These are phyloP conservation scores for Terebella lapidaria DNA, from an alignment of 2,888 invertebrate genomes.

Conservation along the genomic window DNA sequence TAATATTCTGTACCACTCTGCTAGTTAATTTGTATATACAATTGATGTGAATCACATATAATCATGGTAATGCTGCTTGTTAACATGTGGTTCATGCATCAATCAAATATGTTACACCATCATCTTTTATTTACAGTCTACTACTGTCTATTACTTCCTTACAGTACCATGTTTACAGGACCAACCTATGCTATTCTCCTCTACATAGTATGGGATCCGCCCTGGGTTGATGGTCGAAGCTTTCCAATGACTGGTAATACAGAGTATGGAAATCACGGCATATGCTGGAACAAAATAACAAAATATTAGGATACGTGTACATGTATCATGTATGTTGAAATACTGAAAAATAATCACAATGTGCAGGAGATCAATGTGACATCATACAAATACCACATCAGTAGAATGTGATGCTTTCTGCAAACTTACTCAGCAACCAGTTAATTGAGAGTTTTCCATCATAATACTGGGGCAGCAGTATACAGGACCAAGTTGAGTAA, in stretches of 20 bases:
- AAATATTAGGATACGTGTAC: too few relatives aligned
- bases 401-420: not conserved
- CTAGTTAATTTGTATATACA: too few relatives aligned
- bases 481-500: conserved; percentile 31
- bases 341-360: too few relatives aligned
- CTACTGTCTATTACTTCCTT: too few relatives aligned
- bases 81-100: too few relatives aligned
- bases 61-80: too few relatives aligned
- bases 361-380: too few relatives aligned
- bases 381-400: not conserved
- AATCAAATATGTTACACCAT: too few relatives aligned
- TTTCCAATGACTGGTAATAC: conserved; percentile 1
- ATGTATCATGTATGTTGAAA: not conserved
- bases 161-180: too few relatives aligned
- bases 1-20: too few relatives aligned
- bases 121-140: too few relatives aligned
- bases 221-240: not conserved
- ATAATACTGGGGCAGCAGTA: conserved; percentile 37
- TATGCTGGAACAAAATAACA: conserved; percentile 1
- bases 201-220: not conserved
- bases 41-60: too few relatives aligned
- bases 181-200: not conserved
- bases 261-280: not conserved
- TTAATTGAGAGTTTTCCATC: conserved; percentile 31
- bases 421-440: conserved; percentile 32